Conservation (phyloP, 2,888 invertebrate genomes). For the Dasysyrphus albostriatus region DNA sequence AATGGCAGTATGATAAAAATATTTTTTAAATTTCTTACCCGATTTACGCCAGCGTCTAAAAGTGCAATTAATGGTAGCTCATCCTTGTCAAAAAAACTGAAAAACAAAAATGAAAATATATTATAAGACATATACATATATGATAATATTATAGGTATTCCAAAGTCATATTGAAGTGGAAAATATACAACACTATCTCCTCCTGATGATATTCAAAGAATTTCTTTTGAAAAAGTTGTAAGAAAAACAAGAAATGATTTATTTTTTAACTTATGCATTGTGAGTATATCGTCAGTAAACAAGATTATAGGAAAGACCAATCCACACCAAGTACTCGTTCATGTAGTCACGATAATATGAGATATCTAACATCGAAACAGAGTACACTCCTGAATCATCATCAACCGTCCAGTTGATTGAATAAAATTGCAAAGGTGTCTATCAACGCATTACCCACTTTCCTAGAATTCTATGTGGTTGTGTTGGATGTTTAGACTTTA, state of each 20-base stretch:
- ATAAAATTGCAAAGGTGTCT: neutral
- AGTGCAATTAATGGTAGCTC: slow-evolving; percentile 91
- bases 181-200: neutral
- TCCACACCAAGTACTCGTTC: neutral
- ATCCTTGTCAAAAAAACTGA: slow-evolving; percentile 92
- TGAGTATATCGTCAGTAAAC: neutral
- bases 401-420: slow-evolving; percentile 12
- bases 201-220: neutral
- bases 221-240: neutral
- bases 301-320: neutral
- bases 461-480: neutral
- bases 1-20: neutral
- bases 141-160: neutral
- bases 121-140: neutral
- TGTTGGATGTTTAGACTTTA: neutral
- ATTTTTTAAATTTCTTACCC: slow-evolving; percentile 86
- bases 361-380: neutral
- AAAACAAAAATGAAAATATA: neutral
- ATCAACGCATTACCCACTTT: neutral
- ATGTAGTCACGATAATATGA: neutral
- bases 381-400: slow-evolving; percentile 4
- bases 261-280: neutral
- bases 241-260: neutral
- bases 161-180: neutral
- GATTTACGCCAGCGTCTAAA: slow-evolving; percentile 93